Evolutionary conservation across 2,113 vertebrate genomes (phyloP), one percentile per base, ranked within the genome.

Genomic region (Amblyopsis rosae): DNA sequence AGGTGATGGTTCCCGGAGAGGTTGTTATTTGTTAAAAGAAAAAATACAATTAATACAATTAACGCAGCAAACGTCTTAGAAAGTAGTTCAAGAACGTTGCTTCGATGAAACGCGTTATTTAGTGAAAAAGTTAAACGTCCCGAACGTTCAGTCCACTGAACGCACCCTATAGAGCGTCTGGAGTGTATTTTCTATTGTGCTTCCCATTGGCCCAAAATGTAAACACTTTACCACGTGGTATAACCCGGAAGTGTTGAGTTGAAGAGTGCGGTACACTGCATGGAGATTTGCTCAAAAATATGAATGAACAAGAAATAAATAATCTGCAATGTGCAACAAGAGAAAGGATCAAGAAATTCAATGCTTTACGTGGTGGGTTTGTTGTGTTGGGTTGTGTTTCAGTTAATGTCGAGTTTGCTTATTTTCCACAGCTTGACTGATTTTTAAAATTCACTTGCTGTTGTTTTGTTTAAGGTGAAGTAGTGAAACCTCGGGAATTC

Each of bases 281-380:
- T 59, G 12, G 1, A 35, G 6, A 9, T 15, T 8, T 8, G 6
- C 6, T 17, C 12, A 1, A 17, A 15, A 82, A 0, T 0, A 91
- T 92, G 90, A 82, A 69, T 5, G 72, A 67, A 8, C 69, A 68
- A 1, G 61, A 7, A 69, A 69, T 2, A 32, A 47, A 7, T 12
- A 67, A 71, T 4, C 71, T 93, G 57, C 83, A 80, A 72, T 77
- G 46, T 33, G 86, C 92, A 32, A 93, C 94, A 0, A 82, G 59
- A 48, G 78, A 89, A 69, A 94, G 92, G 64, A 72, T 95, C n/a
- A 54, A 51, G 16, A 93, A 62, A 51, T 94, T 95, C 59, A 80
- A 91, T n/a, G 58, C 45, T 1, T 59, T 87, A 19, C 80, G 89
- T 0, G 89, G 89, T 89, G 62, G 84, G 83, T 13, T 74, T 75